Base-by-base conservation (phyloP, 2,113 vertebrate genomes). In the Rhinopomastus cyanomelas region DNA sequence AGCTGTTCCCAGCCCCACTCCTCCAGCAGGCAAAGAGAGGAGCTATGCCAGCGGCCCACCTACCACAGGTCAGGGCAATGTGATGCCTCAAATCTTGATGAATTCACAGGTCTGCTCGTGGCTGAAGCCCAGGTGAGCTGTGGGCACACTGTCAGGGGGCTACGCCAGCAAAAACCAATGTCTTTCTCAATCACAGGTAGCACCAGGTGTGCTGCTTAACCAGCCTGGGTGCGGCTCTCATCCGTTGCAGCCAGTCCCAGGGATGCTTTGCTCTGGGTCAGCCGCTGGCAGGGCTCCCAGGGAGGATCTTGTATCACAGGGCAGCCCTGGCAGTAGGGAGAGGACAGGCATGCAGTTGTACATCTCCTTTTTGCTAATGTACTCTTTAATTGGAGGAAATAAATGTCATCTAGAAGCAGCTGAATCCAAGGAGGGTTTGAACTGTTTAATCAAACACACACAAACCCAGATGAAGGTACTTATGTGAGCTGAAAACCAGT, bases 201-300 rank as follows among this genome's bases (percentile, higher is more conserved):
- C 56, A 81, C 90, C 78, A 77, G 88, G 92, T 89, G 91, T 9
- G 55, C 86, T 55, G 34, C 56, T 27, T 39, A 48, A 48, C 64
- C 26, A 65, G 73, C 42, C 42, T 34, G 5, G 60, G 87, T 8
- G 66, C 4, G 30, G 67, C 60, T 59, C 48, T 51, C 10, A 11
- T 9, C 81, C 69, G 26, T 30, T 8, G 25, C 51, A n/a, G 12
- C 3, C 61, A 7, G 30, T 42, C 85, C 53, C 36, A 1, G 2
- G 57, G 76, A 84, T 42, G 21, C 46, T 67, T 46, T 3, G 6
- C 42, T 52, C 26, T 65, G 66, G 81, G 92, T 87, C 78, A 75
- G 75, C 21, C 3, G 0, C 91, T 95, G 94, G 95, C 94, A 77
- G 59, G 44, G 36, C 81, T 95, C 86, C 88, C 67, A 6, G 60